These are phyloP conservation scores for Cynoglossus semilaevis DNA, from an alignment of 2,113 vertebrate species.

Conservation along the genomic window DNA sequence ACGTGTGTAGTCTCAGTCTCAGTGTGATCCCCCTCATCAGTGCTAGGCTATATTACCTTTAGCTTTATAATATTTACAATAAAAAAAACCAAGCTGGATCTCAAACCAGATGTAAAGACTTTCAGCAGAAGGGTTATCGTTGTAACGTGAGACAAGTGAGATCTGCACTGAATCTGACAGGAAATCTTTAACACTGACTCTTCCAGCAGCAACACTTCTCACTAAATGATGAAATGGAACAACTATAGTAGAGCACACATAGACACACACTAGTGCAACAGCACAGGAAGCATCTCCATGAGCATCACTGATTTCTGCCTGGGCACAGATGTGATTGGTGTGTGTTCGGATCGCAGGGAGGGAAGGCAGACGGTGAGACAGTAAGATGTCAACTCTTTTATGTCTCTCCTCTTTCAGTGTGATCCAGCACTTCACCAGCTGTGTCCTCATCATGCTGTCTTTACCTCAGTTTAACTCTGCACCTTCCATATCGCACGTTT, in stretches of 20 bases:
- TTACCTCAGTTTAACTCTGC: conserved; percentile 41
- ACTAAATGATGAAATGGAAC: conserved; percentile 49
- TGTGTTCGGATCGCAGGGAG: conserved; percentile 36
- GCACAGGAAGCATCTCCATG: conserved; percentile 55
- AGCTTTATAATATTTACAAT: no score
- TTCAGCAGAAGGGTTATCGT: no score
- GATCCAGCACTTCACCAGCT: conserved; percentile 64
- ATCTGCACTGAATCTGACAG: conserved; percentile 40
- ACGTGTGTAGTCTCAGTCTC: no score
- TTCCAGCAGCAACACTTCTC: conserved; percentile 4
- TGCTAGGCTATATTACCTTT: no score
- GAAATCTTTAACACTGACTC: conserved; percentile 24
- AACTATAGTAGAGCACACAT: conserved; percentile 40
- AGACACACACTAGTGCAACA: conserved; percentile 27
- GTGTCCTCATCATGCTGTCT: conserved; percentile 49
- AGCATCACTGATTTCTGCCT: conserved; percentile 57
- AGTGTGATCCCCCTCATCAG: no score
- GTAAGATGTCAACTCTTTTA: conserved; percentile 56
- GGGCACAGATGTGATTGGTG: conserved; percentile 62
- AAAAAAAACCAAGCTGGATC: background rate
- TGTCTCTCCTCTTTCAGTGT: conserved; percentile 46
- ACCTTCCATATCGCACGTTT: conserved; percentile 9
- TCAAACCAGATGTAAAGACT: conserved; percentile 23
- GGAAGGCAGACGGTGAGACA: conserved; percentile 22
- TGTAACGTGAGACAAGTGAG: conserved; percentile 46